Base-by-base conservation (phyloP, 53 echinoderm and acorn worm species). In the Henricia sp. region DNA sequence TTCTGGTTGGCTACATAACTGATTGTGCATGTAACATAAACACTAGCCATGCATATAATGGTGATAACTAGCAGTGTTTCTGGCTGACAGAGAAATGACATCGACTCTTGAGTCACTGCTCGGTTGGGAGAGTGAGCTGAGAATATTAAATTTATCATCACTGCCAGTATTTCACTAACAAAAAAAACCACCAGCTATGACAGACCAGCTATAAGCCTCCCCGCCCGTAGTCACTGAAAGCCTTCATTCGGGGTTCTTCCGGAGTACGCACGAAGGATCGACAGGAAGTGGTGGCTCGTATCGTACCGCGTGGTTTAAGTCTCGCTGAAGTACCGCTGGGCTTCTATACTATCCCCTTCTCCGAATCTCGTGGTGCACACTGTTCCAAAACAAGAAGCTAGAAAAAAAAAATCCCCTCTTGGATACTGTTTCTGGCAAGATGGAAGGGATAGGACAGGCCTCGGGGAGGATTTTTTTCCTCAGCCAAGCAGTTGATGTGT, bases 371-470 rank as follows among this genome's bases (percentile, higher is more conserved):
- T 14, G 62, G 62, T 29, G 62, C 9, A 30, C 33, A 17, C 12
- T 60, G 30, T 60, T 10, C 4, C 34, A 29, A 60, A 14, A 23
- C 62, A 30, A 60, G 58, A 4, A 27, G 26, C 29, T 58, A 58
- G 29, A 48, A 71, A 71, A 24, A 65, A 36, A 65, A 1, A 17
- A 36, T 1, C 25, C 52, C 38, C 56, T 23, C 0, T 13, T 24
- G 30, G 75, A 41, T 76, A 76, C 58, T 58, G 76, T 76, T 76
- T 41, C 59, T 24, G 76, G 76, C 58, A 21, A 1, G n/a, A 17
- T 38, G 76, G 58, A 76, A 38, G 41, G n/a, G n/a, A n/a, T n/a
- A n/a, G n/a, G 59, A 26, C 30, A 27, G 1, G 76, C 76, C 40
- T 55, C 41, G 20, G 59, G 76, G 75, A 41, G 56, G 16, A 23